Evolutionary conservation across 1,140 invertebrate species (phyloP), one percentile per base, ranked within the genome.

Genomic region (Formica exsecta): DNA sequence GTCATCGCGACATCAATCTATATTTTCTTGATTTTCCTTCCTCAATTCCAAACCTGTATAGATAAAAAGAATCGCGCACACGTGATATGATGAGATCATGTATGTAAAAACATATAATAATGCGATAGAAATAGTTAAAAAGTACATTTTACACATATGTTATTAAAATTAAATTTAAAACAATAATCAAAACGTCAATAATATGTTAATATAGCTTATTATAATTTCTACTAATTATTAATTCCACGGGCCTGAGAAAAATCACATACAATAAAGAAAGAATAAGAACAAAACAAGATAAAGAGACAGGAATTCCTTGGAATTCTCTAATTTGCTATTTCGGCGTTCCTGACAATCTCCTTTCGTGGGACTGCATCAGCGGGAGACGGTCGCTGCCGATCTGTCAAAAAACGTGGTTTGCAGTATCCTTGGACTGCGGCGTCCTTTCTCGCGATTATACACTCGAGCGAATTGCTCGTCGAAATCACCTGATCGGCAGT

Each of bases 301-400:
- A 25, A 77, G 61, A 91, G 85, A 86, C 59, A 16, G 86, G 83
- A 88, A 91, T 91, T 84, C 81, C 70, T 79, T 88, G 92, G 93
- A 93, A 94, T 94, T 92, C 93, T 89, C 93, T 94, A 94, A 94
- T 94, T 94, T 94, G 93, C 93, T 94, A 94, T 94, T 94, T 94
- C 92, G 89, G 91, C 93, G 92, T 94, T 94, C 93, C 91, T 87
- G 76, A 89, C 90, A 89, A 92, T 91, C 91, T 87, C 87, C 85
- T 89, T 92, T 92, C 91, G 92, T 94, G 92, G 92, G 93, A 94
- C 92, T 92, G 74, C 91, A 90, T n/a, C 80, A 89, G 86, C 89
- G 90, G 92, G 89, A 92, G 91, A 70, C 75, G 7, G 32, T 57
- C 90, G 89, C 87, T 90, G 92, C 87, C 90, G 90, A 92, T 91